phyloP scores from a whole-genome alignment of 2,113 vertebrate species.

The Calidris pygmaea region DNA sequence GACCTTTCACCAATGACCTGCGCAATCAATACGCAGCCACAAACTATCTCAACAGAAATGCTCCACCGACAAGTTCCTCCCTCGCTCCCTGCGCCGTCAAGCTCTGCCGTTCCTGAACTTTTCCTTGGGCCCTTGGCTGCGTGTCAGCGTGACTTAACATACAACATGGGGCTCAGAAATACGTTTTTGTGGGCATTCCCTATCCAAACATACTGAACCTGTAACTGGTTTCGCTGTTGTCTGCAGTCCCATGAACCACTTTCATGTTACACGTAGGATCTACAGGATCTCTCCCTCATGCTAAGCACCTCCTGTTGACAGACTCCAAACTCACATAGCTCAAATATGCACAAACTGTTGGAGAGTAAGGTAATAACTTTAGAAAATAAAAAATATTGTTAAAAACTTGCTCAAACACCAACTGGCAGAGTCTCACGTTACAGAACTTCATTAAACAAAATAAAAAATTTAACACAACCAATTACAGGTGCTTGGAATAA shows the following conservation, averaged over 20 bases:
- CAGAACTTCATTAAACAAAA: background rate
- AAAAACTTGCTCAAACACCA: background rate
- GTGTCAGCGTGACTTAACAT: background rate
- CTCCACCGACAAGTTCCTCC: background rate
- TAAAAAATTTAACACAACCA: background rate
- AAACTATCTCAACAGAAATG: constrained; percentile 15
- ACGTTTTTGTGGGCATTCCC: background rate
- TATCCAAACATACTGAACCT: background rate
- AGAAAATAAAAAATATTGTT: background rate
- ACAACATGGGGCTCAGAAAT: background rate
- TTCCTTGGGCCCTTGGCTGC: background rate
- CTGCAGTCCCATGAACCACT: background rate
- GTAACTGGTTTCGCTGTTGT: background rate
- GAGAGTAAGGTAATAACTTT: background rate
- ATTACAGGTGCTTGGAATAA: background rate
- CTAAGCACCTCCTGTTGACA: background rate
- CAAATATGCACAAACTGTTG: background rate
- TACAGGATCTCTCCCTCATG: background rate
- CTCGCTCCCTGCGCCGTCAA: background rate
- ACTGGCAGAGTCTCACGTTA: background rate
- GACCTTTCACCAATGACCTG: constrained; percentile 62
- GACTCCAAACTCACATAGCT: background rate
- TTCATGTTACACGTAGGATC: background rate
- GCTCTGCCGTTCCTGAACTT: background rate
- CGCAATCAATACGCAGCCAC: constrained; percentile 56